phyloP scores from a whole-genome alignment of 1,140 invertebrate species.

The Coboldia fuscipes region DNA sequence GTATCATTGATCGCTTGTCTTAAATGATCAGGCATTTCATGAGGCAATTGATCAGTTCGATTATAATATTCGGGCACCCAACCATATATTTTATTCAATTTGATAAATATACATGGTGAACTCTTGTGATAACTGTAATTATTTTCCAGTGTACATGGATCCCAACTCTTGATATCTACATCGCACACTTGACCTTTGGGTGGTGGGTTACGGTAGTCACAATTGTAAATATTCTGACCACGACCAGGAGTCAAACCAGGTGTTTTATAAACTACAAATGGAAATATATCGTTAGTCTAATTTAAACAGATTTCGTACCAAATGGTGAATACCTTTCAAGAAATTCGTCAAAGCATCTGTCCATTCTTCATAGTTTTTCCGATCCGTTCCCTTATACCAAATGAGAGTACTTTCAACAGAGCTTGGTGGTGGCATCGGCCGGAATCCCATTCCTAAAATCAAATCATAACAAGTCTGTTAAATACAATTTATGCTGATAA shows the following conservation, averaged over 20 bases:
- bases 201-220: conserved; percentile 34
- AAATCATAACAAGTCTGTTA: conserved; percentile 4
- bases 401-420: conserved; percentile 85
- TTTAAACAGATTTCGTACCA: too few species aligned
- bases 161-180: conserved; percentile 38
- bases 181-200: conserved; percentile 44
- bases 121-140: conserved; percentile 53
- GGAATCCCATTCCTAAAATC: conserved; percentile 66
- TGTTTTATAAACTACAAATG: conserved; percentile 37
- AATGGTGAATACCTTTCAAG: conserved; percentile 50
- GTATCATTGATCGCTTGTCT: conserved; percentile 17
- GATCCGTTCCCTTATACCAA: conserved; percentile 64
- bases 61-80: conserved; percentile 55
- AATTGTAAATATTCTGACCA: conserved; percentile 41
- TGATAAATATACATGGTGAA: conserved; percentile 61
- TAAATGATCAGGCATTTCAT: conserved; percentile 43
- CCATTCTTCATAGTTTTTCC: conserved; percentile 57
- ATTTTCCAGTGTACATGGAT: conserved; percentile 42
- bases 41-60: conserved; percentile 30
- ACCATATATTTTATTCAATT: conserved; percentile 59
- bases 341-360: conserved; percentile 46
- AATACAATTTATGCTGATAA: background rate
- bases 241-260: conserved; percentile 39
- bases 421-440: conserved; percentile 58
- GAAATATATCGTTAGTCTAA: too few species aligned